Conservation (phyloP, 2,888 invertebrate species). For the Diplolepis rosae region DNA sequence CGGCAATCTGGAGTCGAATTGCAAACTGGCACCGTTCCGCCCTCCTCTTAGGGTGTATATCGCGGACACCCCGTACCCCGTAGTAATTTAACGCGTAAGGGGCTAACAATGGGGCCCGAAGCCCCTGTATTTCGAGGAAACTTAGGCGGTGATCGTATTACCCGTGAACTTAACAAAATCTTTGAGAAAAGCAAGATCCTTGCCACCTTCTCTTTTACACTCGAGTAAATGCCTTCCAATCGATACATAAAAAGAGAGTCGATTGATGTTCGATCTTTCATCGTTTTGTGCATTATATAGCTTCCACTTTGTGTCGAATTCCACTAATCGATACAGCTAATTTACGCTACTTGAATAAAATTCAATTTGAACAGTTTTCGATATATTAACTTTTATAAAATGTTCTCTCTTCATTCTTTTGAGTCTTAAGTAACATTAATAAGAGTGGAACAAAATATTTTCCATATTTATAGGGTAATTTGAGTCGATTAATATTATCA, state of each 20-base stretch:
- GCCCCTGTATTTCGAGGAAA: slow-evolving; percentile 57
- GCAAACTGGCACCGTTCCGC: slow-evolving; percentile 54
- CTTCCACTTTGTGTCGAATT: slow-evolving; percentile 21
- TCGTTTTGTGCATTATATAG: slow-evolving; percentile 13
- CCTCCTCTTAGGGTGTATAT: slow-evolving; percentile 50
- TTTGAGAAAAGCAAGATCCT: slow-evolving; percentile 43
- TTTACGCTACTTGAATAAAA: neutral
- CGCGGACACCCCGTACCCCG: slow-evolving; percentile 58
- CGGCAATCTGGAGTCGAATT: slow-evolving; percentile 69
- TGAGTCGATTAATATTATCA: slow-evolving; percentile 2
- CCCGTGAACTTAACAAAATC: slow-evolving; percentile 51
- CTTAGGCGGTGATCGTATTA: slow-evolving; percentile 66
- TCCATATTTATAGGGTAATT: slow-evolving; percentile 1
- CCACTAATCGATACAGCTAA: slow-evolving; percentile 16
- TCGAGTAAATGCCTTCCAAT: slow-evolving; percentile 27
- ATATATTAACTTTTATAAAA: neutral
- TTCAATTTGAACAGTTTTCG: neutral
- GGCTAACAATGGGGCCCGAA: slow-evolving; percentile 63
- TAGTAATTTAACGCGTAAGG: slow-evolving; percentile 70
- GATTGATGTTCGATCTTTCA: slow-evolving; percentile 24
- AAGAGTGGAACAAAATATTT: neutral
- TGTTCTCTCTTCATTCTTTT: neutral
- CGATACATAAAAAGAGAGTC: slow-evolving; percentile 21
- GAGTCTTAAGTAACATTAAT: neutral
- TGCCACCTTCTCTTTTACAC: slow-evolving; percentile 32